phyloP scores from a whole-genome alignment of 2,113 vertebrate genomes.

The Jacana jacana region DNA sequence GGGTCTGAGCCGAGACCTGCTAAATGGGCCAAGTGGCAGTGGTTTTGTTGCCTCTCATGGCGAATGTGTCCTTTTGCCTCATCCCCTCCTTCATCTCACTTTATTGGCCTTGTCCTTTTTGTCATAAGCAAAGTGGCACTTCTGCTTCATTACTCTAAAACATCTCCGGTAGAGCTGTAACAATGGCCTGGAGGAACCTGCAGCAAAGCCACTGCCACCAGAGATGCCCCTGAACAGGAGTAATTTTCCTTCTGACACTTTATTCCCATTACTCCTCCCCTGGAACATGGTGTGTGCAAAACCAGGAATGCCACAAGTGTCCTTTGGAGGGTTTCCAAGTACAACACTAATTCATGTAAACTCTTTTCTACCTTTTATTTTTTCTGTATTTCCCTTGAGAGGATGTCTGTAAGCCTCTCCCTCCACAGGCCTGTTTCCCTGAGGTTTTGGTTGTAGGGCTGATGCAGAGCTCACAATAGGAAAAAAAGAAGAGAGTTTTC shows the following conservation, averaged over 20 bases:
- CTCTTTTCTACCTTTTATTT: neutral
- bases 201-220: neutral
- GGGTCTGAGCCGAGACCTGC: neutral
- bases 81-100: neutral
- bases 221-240: neutral
- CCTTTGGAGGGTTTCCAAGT: neutral
- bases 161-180: neutral
- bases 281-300: fast-evolving
- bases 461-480: neutral
- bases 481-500: neutral
- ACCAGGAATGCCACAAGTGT: neutral
- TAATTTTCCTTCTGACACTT: neutral
- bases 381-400: neutral
- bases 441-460: neutral
- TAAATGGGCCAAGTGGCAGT: neutral
- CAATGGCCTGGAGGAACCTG: neutral
- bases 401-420: neutral
- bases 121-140: fast-evolving
- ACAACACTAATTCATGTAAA: neutral
- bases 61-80: fast-evolving
- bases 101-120: neutral
- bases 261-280: neutral
- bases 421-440: neutral
- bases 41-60: neutral
- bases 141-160: neutral